A percentile compares a stretch with the other conserved stretches of the same genome.
These are phyloP conservation scores for Perdix hodgsoniae DNA, from an alignment of 2,797 vertebrate genomes.

Conservation along the genomic window DNA sequence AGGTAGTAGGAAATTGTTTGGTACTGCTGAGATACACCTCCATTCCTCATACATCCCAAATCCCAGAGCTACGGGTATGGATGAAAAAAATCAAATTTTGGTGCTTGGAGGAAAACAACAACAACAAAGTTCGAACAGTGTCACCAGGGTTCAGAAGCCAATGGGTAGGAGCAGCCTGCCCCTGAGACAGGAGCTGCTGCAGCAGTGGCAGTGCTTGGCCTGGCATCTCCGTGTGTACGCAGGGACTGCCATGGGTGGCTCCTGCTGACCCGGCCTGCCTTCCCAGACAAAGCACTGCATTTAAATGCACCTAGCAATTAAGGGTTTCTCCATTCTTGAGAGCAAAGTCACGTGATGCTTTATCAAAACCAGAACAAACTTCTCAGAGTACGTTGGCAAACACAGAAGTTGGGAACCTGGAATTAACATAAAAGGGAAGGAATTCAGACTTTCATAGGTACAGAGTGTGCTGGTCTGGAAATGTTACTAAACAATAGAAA, in stretches of 20 bases:
- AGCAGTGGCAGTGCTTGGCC: accelerated
- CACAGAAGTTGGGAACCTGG: neutral
- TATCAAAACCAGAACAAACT: neutral
- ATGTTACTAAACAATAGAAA: neutral
- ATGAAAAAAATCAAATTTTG: neutral
- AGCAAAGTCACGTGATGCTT: neutral
- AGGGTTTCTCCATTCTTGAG: neutral
- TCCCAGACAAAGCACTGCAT: too few species aligned
- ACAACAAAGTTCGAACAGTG: neutral
- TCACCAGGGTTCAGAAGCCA: neutral
- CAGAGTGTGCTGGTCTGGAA: neutral
- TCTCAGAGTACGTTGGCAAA: neutral
- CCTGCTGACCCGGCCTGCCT: too few species aligned
- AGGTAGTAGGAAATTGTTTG: neutral
- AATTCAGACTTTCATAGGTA: neutral
- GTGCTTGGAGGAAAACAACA: neutral
- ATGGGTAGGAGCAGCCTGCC: neutral
- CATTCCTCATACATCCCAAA: neutral
- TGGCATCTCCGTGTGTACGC: neutral
- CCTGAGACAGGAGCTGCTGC: neutral
- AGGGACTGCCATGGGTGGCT: too few species aligned
- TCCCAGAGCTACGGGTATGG: neutral
- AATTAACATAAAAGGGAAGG: neutral
- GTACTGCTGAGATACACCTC: neutral
- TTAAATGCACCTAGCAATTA: neutral